These are phyloP conservation scores for Pangasius krempfi DNA, from an alignment of 2,797 vertebrate species.

Conservation along the genomic window DNA sequence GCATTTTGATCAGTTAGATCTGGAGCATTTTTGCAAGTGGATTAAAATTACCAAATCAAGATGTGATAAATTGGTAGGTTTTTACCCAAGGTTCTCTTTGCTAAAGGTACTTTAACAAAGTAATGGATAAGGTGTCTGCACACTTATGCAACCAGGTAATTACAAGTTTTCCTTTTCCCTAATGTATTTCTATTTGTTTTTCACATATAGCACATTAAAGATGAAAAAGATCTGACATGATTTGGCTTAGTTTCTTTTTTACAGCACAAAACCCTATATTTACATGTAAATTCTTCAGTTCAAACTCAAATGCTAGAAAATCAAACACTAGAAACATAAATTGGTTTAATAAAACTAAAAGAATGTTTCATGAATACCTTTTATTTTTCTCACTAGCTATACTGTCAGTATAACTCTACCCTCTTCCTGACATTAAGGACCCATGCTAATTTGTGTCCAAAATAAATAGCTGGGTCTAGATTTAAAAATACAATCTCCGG, in stretches of 20 bases:
- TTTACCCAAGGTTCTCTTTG: not conserved
- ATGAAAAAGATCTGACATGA: not conserved
- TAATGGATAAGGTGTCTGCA: not conserved
- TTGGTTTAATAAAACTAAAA: not conserved
- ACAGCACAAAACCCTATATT: not conserved
- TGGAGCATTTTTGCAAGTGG: not conserved
- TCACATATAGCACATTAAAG: not conserved
- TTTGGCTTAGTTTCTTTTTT: not conserved
- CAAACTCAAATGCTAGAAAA: not conserved
- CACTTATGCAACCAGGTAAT: not conserved
- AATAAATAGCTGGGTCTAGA: not conserved
- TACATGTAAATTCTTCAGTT: not conserved
- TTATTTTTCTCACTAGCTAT: not conserved
- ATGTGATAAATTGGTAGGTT: not conserved
- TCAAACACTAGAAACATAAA: not conserved
- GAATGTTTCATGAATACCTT: not conserved
- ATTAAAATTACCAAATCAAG: not conserved
- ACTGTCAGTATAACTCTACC: not conserved
- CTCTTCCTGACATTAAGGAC: not conserved
- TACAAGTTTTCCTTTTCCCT: not conserved
- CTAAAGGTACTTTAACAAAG: not conserved
- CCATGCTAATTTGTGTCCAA: not conserved
- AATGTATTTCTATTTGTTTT: not conserved
- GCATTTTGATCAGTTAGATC: not conserved
- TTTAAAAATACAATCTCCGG: not conserved